A percentile compares a stretch with the other conserved stretches of the same genome.
Conservation (phyloP, 1,140 invertebrate genomes). For the Drosophila leontia region DNA sequence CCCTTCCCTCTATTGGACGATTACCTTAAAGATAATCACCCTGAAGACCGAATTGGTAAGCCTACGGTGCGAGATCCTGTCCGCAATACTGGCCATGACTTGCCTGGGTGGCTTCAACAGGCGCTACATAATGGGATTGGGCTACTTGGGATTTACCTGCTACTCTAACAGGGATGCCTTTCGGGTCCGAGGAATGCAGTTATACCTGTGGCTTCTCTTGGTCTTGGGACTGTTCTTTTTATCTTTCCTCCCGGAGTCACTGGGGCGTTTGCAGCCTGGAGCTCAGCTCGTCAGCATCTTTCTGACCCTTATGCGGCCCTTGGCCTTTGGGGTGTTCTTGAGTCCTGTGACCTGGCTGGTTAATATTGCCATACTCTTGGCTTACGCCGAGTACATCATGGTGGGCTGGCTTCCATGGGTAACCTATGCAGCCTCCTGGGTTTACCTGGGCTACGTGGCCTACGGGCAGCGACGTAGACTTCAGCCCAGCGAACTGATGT, state of each 20-base stretch:
- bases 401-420: slow-evolving; percentile 1
- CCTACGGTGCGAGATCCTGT: neutral
- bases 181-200: neutral
- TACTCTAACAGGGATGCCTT: slow-evolving; percentile 33
- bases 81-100: slow-evolving; percentile 1
- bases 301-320: slow-evolving; percentile 33
- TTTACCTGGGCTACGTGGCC: slow-evolving; percentile 21
- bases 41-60: neutral
- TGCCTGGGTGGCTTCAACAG: slow-evolving; percentile 39
- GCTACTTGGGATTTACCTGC: slow-evolving; percentile 40
- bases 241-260: slow-evolving; percentile 24
- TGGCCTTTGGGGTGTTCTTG: slow-evolving; percentile 2
- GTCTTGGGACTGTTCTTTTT: slow-evolving; percentile 27
- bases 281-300: slow-evolving; percentile 31
- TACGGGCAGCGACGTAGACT: slow-evolving; percentile 8
- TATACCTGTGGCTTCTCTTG: slow-evolving; percentile 39
- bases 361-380: slow-evolving; percentile 25
- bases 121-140: slow-evolving; percentile 21
- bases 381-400: slow-evolving; percentile 13
- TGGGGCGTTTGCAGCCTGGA: slow-evolving; percentile 37
- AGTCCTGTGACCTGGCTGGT: slow-evolving; percentile 11
- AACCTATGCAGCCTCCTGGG: slow-evolving; percentile 25
- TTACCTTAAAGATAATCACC: neutral
- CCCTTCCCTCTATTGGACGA: slow-evolving; percentile 39
- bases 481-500: slow-evolving; percentile 5